These are phyloP conservation scores for Danionella cerebrum DNA, from an alignment of 2,113 vertebrate species.

Conservation along the genomic window DNA sequence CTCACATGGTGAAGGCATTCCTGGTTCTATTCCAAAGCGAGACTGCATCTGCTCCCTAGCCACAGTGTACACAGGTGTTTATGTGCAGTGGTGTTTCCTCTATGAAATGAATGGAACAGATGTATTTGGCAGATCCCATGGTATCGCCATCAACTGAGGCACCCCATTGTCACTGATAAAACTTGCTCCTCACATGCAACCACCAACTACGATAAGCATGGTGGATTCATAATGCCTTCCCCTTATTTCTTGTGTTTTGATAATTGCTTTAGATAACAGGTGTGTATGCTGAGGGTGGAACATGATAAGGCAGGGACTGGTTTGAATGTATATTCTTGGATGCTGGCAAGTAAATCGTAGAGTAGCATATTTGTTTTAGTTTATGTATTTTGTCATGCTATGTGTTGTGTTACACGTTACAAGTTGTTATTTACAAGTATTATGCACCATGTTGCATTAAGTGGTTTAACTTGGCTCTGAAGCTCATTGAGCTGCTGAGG, in stretches of 20 bases:
- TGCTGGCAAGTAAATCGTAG: not conserved
- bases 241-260: constrained; percentile 1
- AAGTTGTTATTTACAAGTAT: no score
- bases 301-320: not conserved
- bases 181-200: not conserved
- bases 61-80: constrained; percentile 4
- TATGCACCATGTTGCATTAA: no score
- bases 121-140: constrained; percentile 4
- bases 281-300: not conserved
- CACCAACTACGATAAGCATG: not conserved
- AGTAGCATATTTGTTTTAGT: no score
- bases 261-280: constrained; percentile 5
- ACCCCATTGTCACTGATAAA: constrained; percentile 3
- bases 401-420: no score
- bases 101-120: constrained; percentile 28
- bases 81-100: constrained; percentile 26
- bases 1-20: no score
- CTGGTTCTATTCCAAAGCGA: not conserved
- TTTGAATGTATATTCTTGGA: not conserved
- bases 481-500: no score
- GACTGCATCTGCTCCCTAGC: not conserved
- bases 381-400: no score
- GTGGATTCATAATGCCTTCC: constrained; percentile 3
- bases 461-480: no score
- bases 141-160: not conserved